Percentiles rank a stretch among this genome's conserved stretches.
phyloP scores from a whole-genome alignment of 2,888 invertebrate genomes.

The Metalampra italica region DNA sequence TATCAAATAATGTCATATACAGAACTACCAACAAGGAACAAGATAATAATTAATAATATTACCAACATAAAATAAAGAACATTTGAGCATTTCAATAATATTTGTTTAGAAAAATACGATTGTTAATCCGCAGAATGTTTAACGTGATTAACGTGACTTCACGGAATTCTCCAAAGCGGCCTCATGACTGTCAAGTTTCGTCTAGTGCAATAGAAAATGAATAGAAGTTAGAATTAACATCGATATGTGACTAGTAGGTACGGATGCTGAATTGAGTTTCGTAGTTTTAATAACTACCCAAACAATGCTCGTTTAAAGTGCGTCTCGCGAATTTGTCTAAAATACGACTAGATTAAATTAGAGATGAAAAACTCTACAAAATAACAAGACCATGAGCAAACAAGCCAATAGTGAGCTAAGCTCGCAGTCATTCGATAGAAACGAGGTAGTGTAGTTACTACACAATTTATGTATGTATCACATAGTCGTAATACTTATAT shows the following conservation, averaged over 20 bases:
- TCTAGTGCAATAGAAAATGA: constrained; percentile 19
- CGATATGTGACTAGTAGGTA: constrained; percentile 63
- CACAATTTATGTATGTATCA: constrained; percentile 62
- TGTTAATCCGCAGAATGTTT: constrained; percentile 29
- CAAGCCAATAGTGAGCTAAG: constrained; percentile 65
- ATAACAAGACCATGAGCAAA: constrained; percentile 60
- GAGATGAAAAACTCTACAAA: constrained; percentile 39
- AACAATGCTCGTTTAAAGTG: constrained; percentile 30
- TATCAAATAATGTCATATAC: constrained; percentile 53
- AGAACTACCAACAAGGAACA: constrained; percentile 64
- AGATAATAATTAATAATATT: constrained; percentile 69
- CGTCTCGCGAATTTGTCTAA: constrained; percentile 48
- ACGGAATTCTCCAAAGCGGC: constrained; percentile 32
- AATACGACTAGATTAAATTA: constrained; percentile 51
- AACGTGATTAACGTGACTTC: constrained; percentile 24
- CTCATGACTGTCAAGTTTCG: constrained; percentile 31
- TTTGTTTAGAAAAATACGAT: constrained; percentile 71
- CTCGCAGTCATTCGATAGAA: constrained; percentile 54
- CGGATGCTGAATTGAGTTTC: constrained; percentile 47
- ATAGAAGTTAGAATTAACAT: constrained; percentile 23
- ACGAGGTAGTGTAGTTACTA: constrained; percentile 76
- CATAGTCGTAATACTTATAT: constrained; percentile 39
- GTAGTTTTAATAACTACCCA: constrained; percentile 38
- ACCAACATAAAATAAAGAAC: constrained; percentile 69
- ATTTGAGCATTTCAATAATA: constrained; percentile 73